These are phyloP conservation scores for Sclerodermus sp. DNA, from an alignment of 2,888 invertebrate species.

Conservation along the genomic window DNA sequence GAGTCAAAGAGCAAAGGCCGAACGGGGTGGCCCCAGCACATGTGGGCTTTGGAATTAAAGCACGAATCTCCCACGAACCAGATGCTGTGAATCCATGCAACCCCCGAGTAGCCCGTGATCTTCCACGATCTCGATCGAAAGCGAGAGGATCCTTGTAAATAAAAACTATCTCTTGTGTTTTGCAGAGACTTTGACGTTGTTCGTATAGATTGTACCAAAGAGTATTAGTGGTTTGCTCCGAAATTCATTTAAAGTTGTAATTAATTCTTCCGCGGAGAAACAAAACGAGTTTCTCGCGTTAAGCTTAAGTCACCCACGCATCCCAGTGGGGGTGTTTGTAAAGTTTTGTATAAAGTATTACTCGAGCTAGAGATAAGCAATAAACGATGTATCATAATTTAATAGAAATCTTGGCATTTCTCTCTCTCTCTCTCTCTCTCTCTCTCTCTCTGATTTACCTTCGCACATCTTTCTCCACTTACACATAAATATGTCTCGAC, in stretches of 20 bases:
- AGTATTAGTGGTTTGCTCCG: slow-evolving; percentile 21
- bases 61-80: slow-evolving; percentile 61
- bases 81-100: slow-evolving; percentile 27
- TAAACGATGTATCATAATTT: background rate
- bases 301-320: background rate
- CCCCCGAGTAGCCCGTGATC: no score
- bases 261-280: background rate
- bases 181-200: background rate
- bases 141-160: slow-evolving; percentile 18
- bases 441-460: background rate
- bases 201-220: slow-evolving; percentile 25
- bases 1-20: slow-evolving; percentile 73
- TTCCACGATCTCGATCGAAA: background rate
- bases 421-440: no score
- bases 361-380: no score
- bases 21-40: slow-evolving; percentile 97
- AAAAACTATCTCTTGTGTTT: slow-evolving; percentile 4
- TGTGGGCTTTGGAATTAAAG: slow-evolving; percentile 88
- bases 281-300: slow-evolving; percentile 10
- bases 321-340: slow-evolving; percentile 23
- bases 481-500: no score
- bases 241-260: slow-evolving; percentile 1
- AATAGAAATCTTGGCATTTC: no score
- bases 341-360: slow-evolving; percentile 43
- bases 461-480: no score